A percentile compares a stretch with the other conserved stretches of the same genome.
These are phyloP conservation scores for Dryas iulia DNA, from an alignment of 1,140 invertebrate species.

Conservation along the genomic window DNA sequence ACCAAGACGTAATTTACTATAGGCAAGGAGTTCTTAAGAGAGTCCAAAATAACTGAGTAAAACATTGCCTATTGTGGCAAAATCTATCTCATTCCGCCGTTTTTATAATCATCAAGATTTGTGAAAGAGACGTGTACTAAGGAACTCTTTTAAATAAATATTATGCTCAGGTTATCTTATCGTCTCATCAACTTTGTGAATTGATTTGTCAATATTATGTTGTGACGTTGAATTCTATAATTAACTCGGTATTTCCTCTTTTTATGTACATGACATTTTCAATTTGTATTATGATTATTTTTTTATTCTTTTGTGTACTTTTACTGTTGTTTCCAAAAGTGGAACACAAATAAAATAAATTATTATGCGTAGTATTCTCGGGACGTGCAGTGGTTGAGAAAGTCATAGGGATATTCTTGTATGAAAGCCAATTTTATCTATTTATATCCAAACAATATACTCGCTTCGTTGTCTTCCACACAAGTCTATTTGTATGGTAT, in stretches of 20 bases:
- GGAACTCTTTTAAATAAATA: not conserved
- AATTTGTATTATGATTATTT: not conserved
- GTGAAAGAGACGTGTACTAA: too few relatives aligned
- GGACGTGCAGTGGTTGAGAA: constrained; percentile 2
- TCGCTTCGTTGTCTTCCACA: not conserved
- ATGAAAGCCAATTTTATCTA: constrained; percentile 21
- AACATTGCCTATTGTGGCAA: too few relatives aligned
- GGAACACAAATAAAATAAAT: not conserved
- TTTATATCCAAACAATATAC: constrained; percentile 7
- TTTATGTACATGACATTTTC: not conserved
- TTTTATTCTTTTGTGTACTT: too few relatives aligned
- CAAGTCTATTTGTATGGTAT: not conserved
- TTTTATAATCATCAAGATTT: too few relatives aligned
- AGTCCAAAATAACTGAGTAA: too few relatives aligned
- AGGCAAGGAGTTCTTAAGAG: too few relatives aligned
- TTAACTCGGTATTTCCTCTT: not conserved
- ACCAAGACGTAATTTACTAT: too few relatives aligned
- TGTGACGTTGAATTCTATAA: not conserved
- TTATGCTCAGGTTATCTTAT: not conserved
- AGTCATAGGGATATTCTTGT: constrained; percentile 20
- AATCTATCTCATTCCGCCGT: too few relatives aligned
- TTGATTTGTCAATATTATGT: not conserved
- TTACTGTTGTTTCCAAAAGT: too few relatives aligned
- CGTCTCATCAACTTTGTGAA: not conserved
- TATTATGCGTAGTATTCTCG: not conserved